Evolutionary conservation across 2,113 vertebrate species (phyloP), one percentile per base, ranked within the genome.

Genomic region (Sinocyclocheilus maitianheensis): DNA sequence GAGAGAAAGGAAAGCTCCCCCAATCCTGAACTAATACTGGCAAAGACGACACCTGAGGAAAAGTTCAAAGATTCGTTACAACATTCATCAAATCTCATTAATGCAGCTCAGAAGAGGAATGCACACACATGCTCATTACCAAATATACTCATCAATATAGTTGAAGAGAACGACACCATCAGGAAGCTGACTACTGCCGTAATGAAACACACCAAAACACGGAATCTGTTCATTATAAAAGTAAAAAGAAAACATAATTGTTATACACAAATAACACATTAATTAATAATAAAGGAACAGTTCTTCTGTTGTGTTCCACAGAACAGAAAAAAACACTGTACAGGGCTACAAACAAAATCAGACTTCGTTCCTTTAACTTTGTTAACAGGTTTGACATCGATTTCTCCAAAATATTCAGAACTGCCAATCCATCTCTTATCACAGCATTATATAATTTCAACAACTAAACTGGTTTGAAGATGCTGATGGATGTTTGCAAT

Each of bases 1-100:
- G 96, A 93, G 13, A 98, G 95, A 91, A 97, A 97, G 85, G 96
- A 96, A 76, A 97, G 92, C 84, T 97, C 97, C 62, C 97, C 97
- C 51, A 97, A 90, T 46, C 97, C 97, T 13, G 96, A 90, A 0
- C 96, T 95, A 74, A 96, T 77, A 87, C 97, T 98, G 88, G 97
- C 95, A 90, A 97, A 94, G 34, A 96, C 83, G 77, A 98, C 97
- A 86, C 97, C 97, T 97, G 53, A 7, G 84, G 5, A 88, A 62
- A 74, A 16, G 55, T 84, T 18, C 26, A 63, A 26, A 60, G 11
- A 20, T 60, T 51, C 0, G 60, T 30, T 20, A 77, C 14, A 62
- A 58, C 20, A 79, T 3, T 87, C 14, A 63, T 34, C 30, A 81
- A 12, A 30, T 30, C 18, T 76, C 14, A 46, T 58, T 30, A 58